Percentiles rank a stretch among this genome's conserved stretches.
phyloP scores from a whole-genome alignment of 2,113 vertebrate genomes.

The Mustelus asterias region DNA sequence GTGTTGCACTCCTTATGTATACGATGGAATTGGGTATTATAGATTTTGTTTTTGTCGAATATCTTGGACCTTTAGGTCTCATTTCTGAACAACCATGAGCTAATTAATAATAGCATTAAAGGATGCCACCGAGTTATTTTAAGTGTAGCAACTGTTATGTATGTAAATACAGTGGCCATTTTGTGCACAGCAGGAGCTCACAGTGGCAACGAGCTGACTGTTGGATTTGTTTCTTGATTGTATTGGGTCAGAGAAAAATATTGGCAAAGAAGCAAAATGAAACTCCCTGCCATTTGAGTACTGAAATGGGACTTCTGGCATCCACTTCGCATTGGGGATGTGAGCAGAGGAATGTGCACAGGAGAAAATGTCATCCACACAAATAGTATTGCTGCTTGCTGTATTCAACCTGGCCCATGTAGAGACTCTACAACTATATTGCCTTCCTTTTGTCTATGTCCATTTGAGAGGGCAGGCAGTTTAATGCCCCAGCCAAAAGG shows the following conservation, averaged over 20 bases:
- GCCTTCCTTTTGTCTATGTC: background rate
- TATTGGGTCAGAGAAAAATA: background rate
- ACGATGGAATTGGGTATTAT: background rate
- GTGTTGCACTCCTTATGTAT: background rate
- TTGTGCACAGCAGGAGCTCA: background rate
- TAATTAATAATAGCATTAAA: background rate
- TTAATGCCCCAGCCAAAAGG: background rate
- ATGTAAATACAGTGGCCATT: background rate
- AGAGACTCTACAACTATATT: background rate
- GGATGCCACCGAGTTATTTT: background rate
- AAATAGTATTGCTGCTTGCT: background rate
- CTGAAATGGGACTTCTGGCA: background rate
- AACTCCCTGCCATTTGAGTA: background rate
- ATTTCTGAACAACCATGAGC: background rate
- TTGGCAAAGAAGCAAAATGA: background rate
- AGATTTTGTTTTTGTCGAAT: background rate
- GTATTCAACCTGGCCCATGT: background rate
- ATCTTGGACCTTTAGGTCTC: background rate
- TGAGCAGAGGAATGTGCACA: background rate
- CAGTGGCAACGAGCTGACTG: background rate
- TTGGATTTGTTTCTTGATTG: background rate
- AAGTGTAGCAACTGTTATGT: too few species aligned
- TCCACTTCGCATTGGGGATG: background rate
- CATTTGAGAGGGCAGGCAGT: background rate
- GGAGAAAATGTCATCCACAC: background rate